Percentiles rank a stretch among this genome's conserved stretches.
These are phyloP conservation scores for Pseudobourletiella spinata DNA, from an alignment of 1,140 invertebrate species.

Conservation along the genomic window DNA sequence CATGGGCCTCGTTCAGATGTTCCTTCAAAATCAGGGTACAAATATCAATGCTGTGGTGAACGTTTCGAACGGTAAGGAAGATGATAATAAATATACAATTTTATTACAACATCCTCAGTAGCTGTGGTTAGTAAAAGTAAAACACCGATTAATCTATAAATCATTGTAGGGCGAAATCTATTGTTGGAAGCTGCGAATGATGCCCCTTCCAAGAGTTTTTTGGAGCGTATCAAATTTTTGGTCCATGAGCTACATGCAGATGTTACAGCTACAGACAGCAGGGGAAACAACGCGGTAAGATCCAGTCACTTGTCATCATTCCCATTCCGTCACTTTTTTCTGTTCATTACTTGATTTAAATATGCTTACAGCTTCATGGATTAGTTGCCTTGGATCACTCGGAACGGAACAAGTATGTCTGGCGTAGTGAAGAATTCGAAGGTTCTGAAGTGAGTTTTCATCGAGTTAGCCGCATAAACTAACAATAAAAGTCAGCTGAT, in stretches of 20 bases:
- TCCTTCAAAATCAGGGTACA: conserved; percentile 43
- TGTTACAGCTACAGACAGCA: conserved; percentile 41
- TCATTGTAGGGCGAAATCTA: conserved; percentile 19
- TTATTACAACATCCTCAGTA: too few relatives aligned
- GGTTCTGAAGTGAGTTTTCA: background rate
- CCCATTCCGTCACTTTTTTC: background rate
- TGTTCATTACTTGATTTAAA: conserved; percentile 3
- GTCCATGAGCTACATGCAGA: conserved; percentile 43
- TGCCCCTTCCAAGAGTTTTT: background rate
- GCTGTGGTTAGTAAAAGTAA: too few relatives aligned
- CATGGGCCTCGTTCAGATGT: conserved; percentile 45
- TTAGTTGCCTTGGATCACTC: conserved; percentile 23
- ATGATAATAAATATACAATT: background rate
- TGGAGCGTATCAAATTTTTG: conserved; percentile 42
- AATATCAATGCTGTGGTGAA: conserved; percentile 46
- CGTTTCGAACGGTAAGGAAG: conserved; percentile 20
- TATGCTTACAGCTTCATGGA: background rate
- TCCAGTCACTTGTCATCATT: too few relatives aligned
- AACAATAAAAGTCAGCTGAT: too few relatives aligned
- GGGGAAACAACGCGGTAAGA: conserved; percentile 44
- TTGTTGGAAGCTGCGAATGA: conserved; percentile 10
- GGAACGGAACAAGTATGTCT: background rate
- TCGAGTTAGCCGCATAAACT: too few relatives aligned
- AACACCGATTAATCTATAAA: background rate
- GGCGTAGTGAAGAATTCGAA: background rate